A percentile compares a stretch with the other conserved stretches of the same genome.
Evolutionary conservation across 2,888 invertebrate species (phyloP).

Genomic region (Criorhina ranunculi): DNA sequence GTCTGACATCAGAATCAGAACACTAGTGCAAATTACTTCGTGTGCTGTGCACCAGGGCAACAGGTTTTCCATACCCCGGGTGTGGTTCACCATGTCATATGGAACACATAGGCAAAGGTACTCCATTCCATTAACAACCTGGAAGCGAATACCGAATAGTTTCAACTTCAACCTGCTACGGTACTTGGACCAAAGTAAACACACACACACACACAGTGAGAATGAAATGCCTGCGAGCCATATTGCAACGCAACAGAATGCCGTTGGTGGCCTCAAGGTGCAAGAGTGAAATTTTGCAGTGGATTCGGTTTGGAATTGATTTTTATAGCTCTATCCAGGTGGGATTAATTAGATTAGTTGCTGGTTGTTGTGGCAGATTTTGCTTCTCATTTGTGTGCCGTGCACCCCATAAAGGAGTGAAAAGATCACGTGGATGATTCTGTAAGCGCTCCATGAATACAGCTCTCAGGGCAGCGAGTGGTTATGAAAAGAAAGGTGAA

Average conservation of each 20-base stretch:
- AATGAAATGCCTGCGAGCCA: slow-evolving; percentile 54
- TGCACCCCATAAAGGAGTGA: slow-evolving; percentile 21
- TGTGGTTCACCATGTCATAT: slow-evolving; percentile 60
- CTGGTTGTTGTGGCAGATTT: slow-evolving; percentile 29
- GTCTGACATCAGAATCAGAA: slow-evolving; percentile 75
- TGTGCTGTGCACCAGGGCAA: slow-evolving; percentile 44
- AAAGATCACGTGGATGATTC: slow-evolving; percentile 56
- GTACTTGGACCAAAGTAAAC: slow-evolving; percentile 66
- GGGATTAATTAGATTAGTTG: slow-evolving; percentile 76
- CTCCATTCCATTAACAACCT: slow-evolving; percentile 58
- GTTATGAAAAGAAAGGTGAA: slow-evolving; percentile 64
- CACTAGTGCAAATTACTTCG: slow-evolving; percentile 72
- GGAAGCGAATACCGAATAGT: slow-evolving; percentile 70
- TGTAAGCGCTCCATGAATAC: slow-evolving; percentile 14
- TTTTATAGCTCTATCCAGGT: slow-evolving; percentile 75
- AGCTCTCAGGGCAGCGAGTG: slow-evolving; percentile 50
- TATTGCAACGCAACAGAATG: slow-evolving; percentile 58
- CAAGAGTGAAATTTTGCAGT: slow-evolving; percentile 48
- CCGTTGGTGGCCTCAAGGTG: slow-evolving; percentile 35
- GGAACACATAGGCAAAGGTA: slow-evolving; percentile 5
- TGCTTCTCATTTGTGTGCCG: neutral
- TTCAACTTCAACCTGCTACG: slow-evolving; percentile 77
- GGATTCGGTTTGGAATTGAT: slow-evolving; percentile 67
- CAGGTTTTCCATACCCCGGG: slow-evolving; percentile 71
- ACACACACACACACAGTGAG: slow-evolving; percentile 29